These are phyloP conservation scores for Turdus rufiventris DNA, from an alignment of 2,113 vertebrate genomes.

Conservation along the genomic window DNA sequence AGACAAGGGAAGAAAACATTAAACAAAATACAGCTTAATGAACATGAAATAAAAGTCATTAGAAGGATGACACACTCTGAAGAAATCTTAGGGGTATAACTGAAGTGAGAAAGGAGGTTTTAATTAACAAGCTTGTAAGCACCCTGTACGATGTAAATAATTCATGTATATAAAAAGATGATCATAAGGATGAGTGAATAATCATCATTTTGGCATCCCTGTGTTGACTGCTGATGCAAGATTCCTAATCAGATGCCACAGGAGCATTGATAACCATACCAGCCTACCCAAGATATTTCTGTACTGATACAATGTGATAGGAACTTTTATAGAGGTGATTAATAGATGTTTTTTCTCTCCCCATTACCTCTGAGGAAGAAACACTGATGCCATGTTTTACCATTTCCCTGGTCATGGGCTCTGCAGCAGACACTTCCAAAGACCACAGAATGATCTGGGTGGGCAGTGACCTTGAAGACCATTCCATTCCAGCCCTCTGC, in stretches of 20 bases:
- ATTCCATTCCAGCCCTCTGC: background rate
- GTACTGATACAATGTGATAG: background rate
- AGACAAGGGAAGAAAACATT: background rate
- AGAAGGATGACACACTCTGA: background rate
- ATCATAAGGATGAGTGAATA: conserved; percentile 12
- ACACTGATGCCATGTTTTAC: background rate
- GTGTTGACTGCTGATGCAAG: background rate
- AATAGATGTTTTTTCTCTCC: background rate
- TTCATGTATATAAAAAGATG: conserved; percentile 11
- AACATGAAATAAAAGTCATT: conserved; percentile 1
- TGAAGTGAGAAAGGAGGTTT: conserved; percentile 1
- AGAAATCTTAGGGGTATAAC: background rate
- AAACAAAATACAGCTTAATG: background rate
- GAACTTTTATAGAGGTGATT: background rate
- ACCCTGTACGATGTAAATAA: conserved; percentile 20
- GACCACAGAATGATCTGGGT: background rate
- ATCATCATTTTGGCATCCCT: background rate
- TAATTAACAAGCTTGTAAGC: conserved; percentile 25
- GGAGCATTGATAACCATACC: background rate
- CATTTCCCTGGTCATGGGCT: background rate
- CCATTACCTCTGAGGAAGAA: background rate
- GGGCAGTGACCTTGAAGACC: background rate
- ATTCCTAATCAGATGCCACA: background rate
- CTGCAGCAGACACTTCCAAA: background rate
- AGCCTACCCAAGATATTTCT: background rate